Conservation (phyloP, 1,140 invertebrate genomes). For the Pemphigus obesinymphae region DNA sequence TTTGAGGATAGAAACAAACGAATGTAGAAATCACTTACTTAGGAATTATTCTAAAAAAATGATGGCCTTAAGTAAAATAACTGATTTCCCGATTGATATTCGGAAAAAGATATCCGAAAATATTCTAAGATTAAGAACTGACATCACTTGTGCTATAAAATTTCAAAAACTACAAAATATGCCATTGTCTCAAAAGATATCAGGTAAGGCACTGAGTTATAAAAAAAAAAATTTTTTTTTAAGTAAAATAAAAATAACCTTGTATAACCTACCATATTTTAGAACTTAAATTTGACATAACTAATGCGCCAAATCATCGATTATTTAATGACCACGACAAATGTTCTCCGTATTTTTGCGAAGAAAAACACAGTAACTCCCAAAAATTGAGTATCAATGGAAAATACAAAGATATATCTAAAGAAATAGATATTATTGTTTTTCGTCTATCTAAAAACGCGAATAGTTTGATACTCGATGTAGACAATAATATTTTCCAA, state of each 20-base stretch:
- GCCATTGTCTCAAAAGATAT: not conserved
- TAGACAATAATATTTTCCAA: constrained; percentile 8
- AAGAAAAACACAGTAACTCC: too few species aligned
- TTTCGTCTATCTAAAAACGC: not conserved
- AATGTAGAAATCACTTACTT: constrained; percentile 2
- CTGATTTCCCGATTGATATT: not conserved
- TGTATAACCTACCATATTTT: not conserved
- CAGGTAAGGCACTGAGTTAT: not conserved
- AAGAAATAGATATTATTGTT: too few species aligned
- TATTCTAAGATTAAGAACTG: not conserved
- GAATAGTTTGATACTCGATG: not conserved
- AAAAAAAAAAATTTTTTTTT: not conserved
- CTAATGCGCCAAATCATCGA: too few species aligned
- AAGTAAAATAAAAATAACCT: not conserved
- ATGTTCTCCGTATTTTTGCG: too few species aligned
- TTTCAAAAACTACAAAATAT: not conserved
- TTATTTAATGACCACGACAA: too few species aligned
- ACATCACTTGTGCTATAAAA: constrained; percentile 1
- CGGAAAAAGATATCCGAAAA: not conserved
- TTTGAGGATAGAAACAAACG: not conserved
- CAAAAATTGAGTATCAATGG: too few species aligned
- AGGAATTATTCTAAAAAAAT: not conserved
- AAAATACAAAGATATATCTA: too few species aligned
- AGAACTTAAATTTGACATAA: constrained; percentile 7
- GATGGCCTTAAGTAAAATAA: not conserved